Conservation (phyloP, 2,888 invertebrate genomes). For the Drosophila gaucha region DNA sequence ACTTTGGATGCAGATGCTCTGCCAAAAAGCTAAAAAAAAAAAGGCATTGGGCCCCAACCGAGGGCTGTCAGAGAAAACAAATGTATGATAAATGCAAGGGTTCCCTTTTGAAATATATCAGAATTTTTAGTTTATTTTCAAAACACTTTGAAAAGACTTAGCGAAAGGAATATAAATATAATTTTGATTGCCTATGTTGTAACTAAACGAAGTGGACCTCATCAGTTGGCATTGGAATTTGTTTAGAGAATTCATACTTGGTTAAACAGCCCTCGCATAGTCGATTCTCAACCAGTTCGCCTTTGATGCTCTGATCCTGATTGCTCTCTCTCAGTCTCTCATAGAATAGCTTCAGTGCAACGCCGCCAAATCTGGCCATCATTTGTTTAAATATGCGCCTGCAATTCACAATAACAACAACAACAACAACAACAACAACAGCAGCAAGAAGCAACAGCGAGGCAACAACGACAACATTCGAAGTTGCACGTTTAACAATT, state of each 20-base stretch:
- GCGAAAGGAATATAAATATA: not conserved
- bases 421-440: constrained; percentile 37
- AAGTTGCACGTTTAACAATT: constrained; percentile 84
- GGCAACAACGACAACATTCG: constrained; percentile 69
- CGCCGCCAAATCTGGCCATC: constrained; percentile 81
- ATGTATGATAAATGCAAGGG: not conserved
- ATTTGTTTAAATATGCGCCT: constrained; percentile 84
- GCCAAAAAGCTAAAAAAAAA: constrained; percentile 14
- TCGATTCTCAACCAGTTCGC: not conserved
- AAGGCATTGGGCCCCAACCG: constrained; percentile 6
- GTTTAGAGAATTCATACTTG: not conserved
- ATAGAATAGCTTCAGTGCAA: constrained; percentile 55
- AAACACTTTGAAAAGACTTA: not conserved
- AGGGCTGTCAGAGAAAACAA: constrained; percentile 13
- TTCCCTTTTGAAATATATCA: not conserved
- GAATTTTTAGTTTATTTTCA: not conserved
- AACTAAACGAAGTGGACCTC: no score
- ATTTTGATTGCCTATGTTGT: no score
- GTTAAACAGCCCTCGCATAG: constrained; percentile 14
- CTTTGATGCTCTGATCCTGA: not conserved
- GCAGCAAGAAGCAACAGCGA: constrained; percentile 32
- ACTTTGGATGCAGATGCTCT: constrained; percentile 32
- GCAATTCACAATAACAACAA: constrained; percentile 63
- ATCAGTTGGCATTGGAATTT: no score
- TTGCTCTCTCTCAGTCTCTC: constrained; percentile 4